Evolutionary conservation across 1,140 invertebrate genomes (phyloP), one percentile per base, ranked within the genome.

Genomic region (Pachypeltis micranthus): DNA sequence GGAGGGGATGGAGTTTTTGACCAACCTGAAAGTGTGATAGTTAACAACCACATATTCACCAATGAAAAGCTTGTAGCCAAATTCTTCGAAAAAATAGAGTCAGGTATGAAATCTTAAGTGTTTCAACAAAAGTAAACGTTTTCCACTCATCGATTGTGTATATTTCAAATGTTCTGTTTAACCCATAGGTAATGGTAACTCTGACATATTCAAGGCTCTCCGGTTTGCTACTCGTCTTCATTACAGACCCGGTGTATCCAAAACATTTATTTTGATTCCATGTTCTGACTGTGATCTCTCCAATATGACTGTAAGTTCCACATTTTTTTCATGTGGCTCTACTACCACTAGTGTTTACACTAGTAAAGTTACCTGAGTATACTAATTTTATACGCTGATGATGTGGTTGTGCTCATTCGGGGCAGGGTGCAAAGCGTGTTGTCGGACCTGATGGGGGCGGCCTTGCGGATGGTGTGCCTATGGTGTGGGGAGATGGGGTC

Each of bases 201-300:
- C 79, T 26, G 88, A 91, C 72, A 81, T 87, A 63, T 85, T 91
- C 69, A 78, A 76, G 21, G 91, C 90, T 1, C 79, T 95, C 10
- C 79, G 80, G 4, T 85, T 82, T 68, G 87, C 90, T 34, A 81
- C 85, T 1, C 77, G 81, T 54, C 77, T 94, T 19, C 81, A 85
- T 56, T 93, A 91, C 76, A 80, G 91, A n/a, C 79, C 88, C 0
- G 91, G 87, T 21, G 90, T 86, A 1, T 87, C 89, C 0, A 92
- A 90, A 71, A 90, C 84, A 1, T 85, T 94, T 61, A 77, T 95
- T 54, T 74, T 94, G 3, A 71, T 94, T 67, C 87, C 90, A 0
- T 95, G 91, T 73, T 83, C 84, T 0, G 76, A 78, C 23, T 91
- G 89, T 73, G 83, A 85, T 62, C 75, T 80, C 1, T 73, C 76